A percentile compares a stretch with the other conserved stretches of the same genome.
These are phyloP conservation scores for Parthenolecanium corni DNA, from an alignment of 2,888 invertebrate species.

Conservation along the genomic window DNA sequence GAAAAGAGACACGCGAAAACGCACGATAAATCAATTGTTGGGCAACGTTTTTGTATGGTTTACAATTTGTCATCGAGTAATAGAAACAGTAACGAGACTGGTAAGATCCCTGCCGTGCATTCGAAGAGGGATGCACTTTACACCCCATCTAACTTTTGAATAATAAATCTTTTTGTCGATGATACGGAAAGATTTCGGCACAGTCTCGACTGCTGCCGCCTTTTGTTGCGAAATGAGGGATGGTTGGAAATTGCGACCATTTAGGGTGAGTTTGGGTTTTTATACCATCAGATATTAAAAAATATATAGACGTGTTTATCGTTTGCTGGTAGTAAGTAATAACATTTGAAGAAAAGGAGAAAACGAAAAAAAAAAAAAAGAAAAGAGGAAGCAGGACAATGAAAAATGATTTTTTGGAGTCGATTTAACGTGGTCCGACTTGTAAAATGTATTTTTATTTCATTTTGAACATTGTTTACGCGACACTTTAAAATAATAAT, in stretches of 20 bases:
- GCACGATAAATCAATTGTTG: slow-evolving; percentile 24
- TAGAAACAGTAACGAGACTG: slow-evolving; percentile 25
- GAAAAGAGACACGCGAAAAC: slow-evolving; percentile 18
- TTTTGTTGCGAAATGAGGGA: slow-evolving; percentile 15
- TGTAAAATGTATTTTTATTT: too few relatives aligned
- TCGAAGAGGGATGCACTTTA: slow-evolving; percentile 22
- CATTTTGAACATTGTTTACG: too few relatives aligned
- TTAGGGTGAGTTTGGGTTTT: neutral
- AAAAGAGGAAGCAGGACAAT: too few relatives aligned
- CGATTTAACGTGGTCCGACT: too few relatives aligned
- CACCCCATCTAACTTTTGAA: slow-evolving; percentile 27
- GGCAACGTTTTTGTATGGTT: slow-evolving; percentile 10
- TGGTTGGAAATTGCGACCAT: slow-evolving; percentile 11
- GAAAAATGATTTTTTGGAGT: too few relatives aligned
- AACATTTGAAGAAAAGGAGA: too few relatives aligned
- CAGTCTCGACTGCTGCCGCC: slow-evolving; percentile 11
- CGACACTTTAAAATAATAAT: too few relatives aligned
- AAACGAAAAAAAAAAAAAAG: too few relatives aligned
- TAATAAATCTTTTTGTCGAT: slow-evolving; percentile 24
- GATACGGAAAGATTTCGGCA: slow-evolving; percentile 12
- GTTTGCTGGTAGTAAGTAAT: neutral
- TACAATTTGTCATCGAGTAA: slow-evolving; percentile 27
- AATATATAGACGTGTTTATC: slow-evolving; percentile 4
- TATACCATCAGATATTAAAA: slow-evolving; percentile 3
- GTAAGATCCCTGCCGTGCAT: slow-evolving; percentile 22